Evolutionary conservation across 2,797 vertebrate genomes (phyloP).

Genomic region (Chrosomus eos): DNA sequence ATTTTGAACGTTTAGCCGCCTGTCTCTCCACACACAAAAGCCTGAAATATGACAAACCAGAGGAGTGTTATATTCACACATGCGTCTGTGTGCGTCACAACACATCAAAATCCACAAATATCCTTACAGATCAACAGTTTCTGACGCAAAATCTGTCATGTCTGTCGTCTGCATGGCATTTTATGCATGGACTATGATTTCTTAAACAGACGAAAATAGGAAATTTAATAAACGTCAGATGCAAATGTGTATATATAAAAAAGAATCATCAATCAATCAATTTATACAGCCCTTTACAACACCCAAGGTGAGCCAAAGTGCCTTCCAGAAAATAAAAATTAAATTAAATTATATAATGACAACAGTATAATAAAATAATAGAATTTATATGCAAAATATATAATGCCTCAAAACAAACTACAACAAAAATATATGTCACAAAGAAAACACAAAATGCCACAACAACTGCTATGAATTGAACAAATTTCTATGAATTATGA

Average conservation of each 20-base stretch:
- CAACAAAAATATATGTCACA: too few species aligned
- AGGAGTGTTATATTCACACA: slow-evolving; percentile 28
- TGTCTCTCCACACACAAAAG: slow-evolving; percentile 4
- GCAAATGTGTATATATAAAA: background rate
- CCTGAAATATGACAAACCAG: slow-evolving; percentile 12
- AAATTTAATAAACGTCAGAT: background rate
- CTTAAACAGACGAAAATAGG: background rate
- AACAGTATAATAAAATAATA: too few species aligned
- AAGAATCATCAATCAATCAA: too few species aligned
- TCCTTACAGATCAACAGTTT: slow-evolving; percentile 7
- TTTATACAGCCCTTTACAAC: too few species aligned
- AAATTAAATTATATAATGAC: too few species aligned
- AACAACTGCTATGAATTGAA: too few species aligned
- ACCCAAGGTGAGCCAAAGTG: too few species aligned
- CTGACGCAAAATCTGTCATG: background rate
- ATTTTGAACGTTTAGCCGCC: background rate
- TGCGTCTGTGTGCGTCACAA: slow-evolving; percentile 19
- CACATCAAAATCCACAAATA: slow-evolving; percentile 21
- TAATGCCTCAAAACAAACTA: too few species aligned
- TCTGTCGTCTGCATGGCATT: background rate
- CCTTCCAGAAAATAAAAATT: too few species aligned
- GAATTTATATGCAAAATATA: too few species aligned
- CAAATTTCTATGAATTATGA: too few species aligned
- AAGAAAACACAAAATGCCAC: too few species aligned
- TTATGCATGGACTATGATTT: background rate